Evolutionary conservation across 2,888 invertebrate species (phyloP).

Genomic region (Anticlea derivata): DNA sequence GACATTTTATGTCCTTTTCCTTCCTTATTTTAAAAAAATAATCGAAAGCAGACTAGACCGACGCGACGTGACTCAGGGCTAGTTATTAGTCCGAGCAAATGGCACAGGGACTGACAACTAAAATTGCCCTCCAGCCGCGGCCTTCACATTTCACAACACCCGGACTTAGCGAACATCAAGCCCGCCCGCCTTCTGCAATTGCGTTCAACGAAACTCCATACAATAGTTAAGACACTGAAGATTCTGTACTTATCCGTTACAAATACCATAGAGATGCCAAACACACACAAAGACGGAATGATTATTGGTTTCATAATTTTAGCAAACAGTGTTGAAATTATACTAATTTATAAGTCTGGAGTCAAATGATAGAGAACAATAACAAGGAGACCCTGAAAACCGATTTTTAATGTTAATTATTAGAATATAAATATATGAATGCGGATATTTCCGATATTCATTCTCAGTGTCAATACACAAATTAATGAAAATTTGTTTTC

Average conservation of each 20-base stretch:
- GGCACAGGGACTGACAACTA: conserved; percentile 75
- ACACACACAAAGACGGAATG: too few species aligned
- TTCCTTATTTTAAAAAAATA: conserved; percentile 20
- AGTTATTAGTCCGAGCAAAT: conserved; percentile 58
- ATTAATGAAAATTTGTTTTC: conserved; percentile 45
- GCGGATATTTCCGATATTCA: conserved; percentile 48
- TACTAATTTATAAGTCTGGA: neutral
- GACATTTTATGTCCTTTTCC: neutral
- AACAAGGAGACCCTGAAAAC: conserved; percentile 24
- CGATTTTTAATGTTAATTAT: conserved; percentile 18
- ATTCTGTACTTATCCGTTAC: conserved; percentile 1
- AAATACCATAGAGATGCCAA: too few species aligned
- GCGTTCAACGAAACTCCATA: conserved; percentile 25
- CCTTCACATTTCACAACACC: conserved; percentile 82
- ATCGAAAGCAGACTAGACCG: conserved; percentile 37
- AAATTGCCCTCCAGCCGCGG: conserved; percentile 70
- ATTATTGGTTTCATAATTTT: too few species aligned
- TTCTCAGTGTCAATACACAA: conserved; percentile 44
- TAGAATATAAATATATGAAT: conserved; percentile 30
- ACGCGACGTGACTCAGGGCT: conserved; percentile 35
- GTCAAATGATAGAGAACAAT: conserved; percentile 18
- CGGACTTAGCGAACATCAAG: conserved; percentile 79
- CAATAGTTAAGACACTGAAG: conserved; percentile 11
- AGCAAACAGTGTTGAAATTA: too few species aligned
- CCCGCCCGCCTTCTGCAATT: conserved; percentile 47